phyloP scores from a whole-genome alignment of 2,113 vertebrate species.

The Willisornis vidua region DNA sequence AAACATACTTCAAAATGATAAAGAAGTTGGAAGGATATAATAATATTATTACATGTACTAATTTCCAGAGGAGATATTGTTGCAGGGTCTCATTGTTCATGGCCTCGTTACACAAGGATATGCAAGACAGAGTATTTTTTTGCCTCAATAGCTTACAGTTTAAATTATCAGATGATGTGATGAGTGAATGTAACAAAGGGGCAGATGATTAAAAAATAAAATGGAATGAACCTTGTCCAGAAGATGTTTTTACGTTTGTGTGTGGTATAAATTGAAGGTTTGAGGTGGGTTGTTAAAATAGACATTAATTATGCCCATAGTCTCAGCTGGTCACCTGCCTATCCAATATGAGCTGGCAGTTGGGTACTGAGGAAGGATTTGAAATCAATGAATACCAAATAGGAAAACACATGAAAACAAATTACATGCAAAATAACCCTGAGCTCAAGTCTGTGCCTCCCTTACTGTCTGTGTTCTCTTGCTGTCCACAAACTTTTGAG shows the following conservation, averaged over 20 bases:
- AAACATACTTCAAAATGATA: background rate
- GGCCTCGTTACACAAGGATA: background rate
- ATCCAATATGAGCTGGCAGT: background rate
- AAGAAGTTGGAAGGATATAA: background rate
- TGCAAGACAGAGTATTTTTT: background rate
- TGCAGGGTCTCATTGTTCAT: background rate
- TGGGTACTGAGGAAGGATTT: background rate
- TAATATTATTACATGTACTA: background rate
- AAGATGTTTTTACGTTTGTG: background rate
- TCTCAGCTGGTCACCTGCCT: background rate
- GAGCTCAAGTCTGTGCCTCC: background rate
- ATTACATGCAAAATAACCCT: background rate
- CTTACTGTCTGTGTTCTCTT: background rate
- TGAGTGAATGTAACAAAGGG: background rate
- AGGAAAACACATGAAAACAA: background rate
- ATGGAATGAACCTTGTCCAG: background rate
- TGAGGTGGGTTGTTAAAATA: background rate
- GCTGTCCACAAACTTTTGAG: background rate
- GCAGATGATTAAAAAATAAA: background rate
- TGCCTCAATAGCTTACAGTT: background rate
- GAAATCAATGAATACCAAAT: conserved; percentile 12
- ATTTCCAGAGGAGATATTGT: background rate
- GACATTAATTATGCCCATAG: background rate
- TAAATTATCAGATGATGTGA: background rate
- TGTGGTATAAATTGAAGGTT: background rate